A percentile compares a stretch with the other conserved stretches of the same genome.
phyloP scores from a whole-genome alignment of 2,888 invertebrate species.

The Sympetrum striolatum region DNA sequence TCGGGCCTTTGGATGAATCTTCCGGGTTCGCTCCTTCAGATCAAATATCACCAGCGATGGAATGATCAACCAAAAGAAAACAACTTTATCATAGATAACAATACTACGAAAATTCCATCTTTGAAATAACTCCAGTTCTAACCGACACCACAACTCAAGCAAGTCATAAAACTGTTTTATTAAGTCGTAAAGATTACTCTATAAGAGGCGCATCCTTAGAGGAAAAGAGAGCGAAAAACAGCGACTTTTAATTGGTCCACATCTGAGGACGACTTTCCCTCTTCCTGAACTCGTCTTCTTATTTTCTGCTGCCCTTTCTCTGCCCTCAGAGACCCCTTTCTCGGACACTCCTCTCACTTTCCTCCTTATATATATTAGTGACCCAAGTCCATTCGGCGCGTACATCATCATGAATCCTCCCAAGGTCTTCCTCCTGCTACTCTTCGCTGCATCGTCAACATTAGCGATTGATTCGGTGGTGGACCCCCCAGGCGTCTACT shows the following conservation, averaged over 20 bases:
- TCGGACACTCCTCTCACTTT: neutral
- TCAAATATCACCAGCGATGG: too few relatives aligned
- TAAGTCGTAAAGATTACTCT: too few relatives aligned
- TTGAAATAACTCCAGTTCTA: too few relatives aligned
- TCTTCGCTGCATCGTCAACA: neutral
- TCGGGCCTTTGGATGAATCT: too few relatives aligned
- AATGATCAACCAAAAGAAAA: too few relatives aligned
- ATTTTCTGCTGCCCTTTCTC: neutral
- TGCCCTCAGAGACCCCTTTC: neutral
- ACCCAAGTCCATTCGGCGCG: neutral
- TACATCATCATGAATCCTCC: neutral
- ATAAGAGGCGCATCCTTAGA: too few relatives aligned
- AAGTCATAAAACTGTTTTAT: too few relatives aligned
- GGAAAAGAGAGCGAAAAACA: neutral
- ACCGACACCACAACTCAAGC: too few relatives aligned
- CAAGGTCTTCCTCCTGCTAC: neutral
- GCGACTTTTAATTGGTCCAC: neutral
- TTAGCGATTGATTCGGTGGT: neutral
- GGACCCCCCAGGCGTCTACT: neutral
- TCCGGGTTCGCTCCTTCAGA: too few relatives aligned
- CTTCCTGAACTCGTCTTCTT: neutral
- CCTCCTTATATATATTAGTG: neutral
- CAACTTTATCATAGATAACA: too few relatives aligned
- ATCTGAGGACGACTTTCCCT: neutral
- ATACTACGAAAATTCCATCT: too few relatives aligned